phyloP scores from a whole-genome alignment of 1,140 invertebrate genomes.

The Octopus sinensis region DNA sequence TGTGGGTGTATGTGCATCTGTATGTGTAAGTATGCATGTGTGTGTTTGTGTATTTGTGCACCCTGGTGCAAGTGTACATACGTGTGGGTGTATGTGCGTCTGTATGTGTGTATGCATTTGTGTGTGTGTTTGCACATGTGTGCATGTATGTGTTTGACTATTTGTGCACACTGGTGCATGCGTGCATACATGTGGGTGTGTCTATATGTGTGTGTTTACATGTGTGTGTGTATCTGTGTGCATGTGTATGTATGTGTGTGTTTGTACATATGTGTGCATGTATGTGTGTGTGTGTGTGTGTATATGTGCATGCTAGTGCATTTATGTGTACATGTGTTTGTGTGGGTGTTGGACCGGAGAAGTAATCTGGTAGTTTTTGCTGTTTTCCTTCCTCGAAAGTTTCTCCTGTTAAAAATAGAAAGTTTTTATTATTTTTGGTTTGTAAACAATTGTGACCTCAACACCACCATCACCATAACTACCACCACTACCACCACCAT shows the following conservation, averaged over 20 bases:
- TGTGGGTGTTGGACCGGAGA: not conserved
- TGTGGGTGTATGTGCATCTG: not conserved
- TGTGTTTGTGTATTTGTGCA: constrained; percentile 5
- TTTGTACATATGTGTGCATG: not conserved
- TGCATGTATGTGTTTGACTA: constrained; percentile 24
- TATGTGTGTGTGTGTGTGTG: not conserved
- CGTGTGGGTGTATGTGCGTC: not conserved
- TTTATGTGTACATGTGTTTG: not conserved
- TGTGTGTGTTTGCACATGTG: not conserved
- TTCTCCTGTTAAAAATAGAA: no score
- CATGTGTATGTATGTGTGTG: not conserved
- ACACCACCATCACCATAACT: no score
- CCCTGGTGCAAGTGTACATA: not conserved
- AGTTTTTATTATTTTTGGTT: no score
- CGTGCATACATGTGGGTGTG: not conserved
- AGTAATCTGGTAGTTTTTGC: not conserved
- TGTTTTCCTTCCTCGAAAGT: no score
- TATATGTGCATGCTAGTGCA: not conserved
- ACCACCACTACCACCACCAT: no score
- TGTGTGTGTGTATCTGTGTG: not conserved
- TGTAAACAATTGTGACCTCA: no score
- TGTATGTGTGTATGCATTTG: constrained; percentile 13
- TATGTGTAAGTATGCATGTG: constrained; percentile 5
- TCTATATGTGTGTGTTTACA: not conserved
- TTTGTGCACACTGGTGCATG: constrained; percentile 22